Percentiles rank a stretch among this genome's conserved stretches.
These are phyloP conservation scores for Cherax destructor DNA, from an alignment of 1,140 invertebrate genomes.

Conservation along the genomic window DNA sequence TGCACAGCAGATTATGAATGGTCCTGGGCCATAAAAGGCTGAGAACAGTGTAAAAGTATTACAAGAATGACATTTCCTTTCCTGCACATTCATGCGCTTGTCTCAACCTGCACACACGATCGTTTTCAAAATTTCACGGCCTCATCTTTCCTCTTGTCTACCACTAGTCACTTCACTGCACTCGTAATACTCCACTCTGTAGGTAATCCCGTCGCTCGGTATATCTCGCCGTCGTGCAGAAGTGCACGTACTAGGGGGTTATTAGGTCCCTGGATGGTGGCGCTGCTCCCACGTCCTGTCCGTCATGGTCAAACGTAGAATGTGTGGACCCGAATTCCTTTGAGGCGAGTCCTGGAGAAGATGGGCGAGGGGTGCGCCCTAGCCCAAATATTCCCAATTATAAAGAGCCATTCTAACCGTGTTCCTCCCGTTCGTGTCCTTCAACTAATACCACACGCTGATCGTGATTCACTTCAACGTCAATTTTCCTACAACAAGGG, in stretches of 20 bases:
- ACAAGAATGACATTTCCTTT: constrained; percentile 43
- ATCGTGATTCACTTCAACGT: too few species aligned
- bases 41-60: constrained; percentile 5
- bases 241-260: not conserved
- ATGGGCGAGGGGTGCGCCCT: constrained; percentile 7
- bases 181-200: not conserved
- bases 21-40: not conserved
- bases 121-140: constrained; percentile 2
- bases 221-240: not conserved
- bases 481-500: too few species aligned
- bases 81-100: constrained; percentile 14
- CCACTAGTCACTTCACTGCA: not conserved
- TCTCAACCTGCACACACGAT: not conserved
- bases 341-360: constrained; percentile 49
- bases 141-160: not conserved
- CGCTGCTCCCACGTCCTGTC: not conserved
- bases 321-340: constrained; percentile 63
- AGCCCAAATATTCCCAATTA: not conserved
- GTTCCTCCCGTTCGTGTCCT: too few species aligned
- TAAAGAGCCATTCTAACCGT: not conserved
- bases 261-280: not conserved
- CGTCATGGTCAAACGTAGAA: constrained; percentile 49
- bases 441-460: too few species aligned
- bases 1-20: not conserved
- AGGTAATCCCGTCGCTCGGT: not conserved